These are phyloP conservation scores for Hemiscyllium ocellatum DNA, from an alignment of 2,113 vertebrate species.

Conservation along the genomic window DNA sequence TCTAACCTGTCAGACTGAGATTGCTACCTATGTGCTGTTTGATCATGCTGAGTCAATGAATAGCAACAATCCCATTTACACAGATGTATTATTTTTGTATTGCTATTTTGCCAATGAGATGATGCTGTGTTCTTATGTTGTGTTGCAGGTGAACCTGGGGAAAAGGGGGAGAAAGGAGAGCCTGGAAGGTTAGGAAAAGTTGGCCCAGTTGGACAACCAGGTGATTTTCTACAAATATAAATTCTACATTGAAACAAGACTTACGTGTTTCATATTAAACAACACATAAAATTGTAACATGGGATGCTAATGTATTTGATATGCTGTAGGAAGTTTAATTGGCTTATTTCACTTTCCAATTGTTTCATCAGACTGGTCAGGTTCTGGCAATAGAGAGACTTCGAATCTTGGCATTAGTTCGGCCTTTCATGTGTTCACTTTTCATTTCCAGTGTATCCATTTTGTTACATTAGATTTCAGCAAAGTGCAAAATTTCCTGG, in stretches of 20 bases:
- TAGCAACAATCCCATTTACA: not conserved
- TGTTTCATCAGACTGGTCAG: not conserved
- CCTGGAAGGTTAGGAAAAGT: conserved; percentile 85
- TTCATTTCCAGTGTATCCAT: not conserved
- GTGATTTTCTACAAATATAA: conserved; percentile 50
- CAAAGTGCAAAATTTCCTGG: not conserved
- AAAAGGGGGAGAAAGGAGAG: conserved; percentile 84
- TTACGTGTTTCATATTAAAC: not conserved
- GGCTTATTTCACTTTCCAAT: not conserved
- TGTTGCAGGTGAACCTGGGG: conserved; percentile 75
- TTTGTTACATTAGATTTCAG: not conserved
- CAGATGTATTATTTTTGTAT: not conserved
- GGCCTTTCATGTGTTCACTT: not conserved
- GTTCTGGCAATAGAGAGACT: not conserved
- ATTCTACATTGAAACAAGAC: not conserved
- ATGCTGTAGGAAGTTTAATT: not conserved
- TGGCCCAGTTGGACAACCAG: conserved; percentile 81
- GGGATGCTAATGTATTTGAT: not conserved
- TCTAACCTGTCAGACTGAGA: not conserved
- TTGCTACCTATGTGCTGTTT: not conserved
- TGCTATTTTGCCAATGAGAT: not conserved
- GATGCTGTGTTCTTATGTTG: not conserved
- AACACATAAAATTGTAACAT: not conserved
- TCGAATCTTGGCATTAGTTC: not conserved
- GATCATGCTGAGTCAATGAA: not conserved